A percentile compares a stretch with the other conserved stretches of the same genome.
phyloP scores from a whole-genome alignment of 1,140 invertebrate genomes.

The Brachionus plicatilis region DNA sequence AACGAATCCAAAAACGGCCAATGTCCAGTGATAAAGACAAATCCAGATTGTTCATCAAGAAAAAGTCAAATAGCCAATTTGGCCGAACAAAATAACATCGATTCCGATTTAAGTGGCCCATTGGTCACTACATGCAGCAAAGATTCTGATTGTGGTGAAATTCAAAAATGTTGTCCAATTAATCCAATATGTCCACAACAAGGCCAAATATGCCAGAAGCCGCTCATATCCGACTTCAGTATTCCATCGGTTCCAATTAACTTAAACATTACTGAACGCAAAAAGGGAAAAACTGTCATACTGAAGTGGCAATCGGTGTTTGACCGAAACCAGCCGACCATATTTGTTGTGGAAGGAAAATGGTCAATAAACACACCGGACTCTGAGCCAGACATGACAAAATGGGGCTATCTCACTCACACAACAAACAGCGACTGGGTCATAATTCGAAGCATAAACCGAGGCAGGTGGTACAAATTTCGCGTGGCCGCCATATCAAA shows the following conservation, averaged over 20 bases:
- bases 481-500: slow-evolving; percentile 6
- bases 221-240: neutral
- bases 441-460: slow-evolving; percentile 8
- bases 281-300: slow-evolving; percentile 28
- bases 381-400: slow-evolving; percentile 4
- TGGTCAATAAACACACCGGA: neutral
- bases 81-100: neutral
- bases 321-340: neutral
- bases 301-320: slow-evolving; percentile 3
- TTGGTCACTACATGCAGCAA: neutral
- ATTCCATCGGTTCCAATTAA: neutral
- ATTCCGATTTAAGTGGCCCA: neutral
- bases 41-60: neutral
- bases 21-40: neutral
- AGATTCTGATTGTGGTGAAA: slow-evolving; percentile 1
- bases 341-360: slow-evolving; percentile 32
- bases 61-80: neutral
- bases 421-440: slow-evolving; percentile 3
- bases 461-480: slow-evolving; percentile 36
- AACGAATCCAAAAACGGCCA: neutral
- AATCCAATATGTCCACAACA: neutral
- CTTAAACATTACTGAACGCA: slow-evolving; percentile 9
- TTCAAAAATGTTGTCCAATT: neutral
- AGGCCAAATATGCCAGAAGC: neutral
- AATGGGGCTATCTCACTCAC: slow-evolving; percentile 38